phyloP scores from a whole-genome alignment of 2,888 invertebrate genomes.

The Bembecia ichneumoniformis region DNA sequence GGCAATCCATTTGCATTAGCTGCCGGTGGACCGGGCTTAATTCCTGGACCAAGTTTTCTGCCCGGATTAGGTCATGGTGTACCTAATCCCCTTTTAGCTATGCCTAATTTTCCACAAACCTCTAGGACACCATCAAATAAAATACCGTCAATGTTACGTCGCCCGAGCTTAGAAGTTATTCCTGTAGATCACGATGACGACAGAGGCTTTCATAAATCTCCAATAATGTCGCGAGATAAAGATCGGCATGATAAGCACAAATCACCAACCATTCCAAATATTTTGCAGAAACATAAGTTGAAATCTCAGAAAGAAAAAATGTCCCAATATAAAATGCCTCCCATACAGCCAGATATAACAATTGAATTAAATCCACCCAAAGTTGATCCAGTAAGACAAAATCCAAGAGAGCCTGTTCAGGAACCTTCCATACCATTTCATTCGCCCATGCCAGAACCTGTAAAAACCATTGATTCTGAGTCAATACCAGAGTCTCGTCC shows the following conservation, averaged over 20 bases:
- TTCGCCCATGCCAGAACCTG: slow-evolving; percentile 19
- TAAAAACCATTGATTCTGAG: slow-evolving; percentile 17
- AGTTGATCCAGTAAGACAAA: slow-evolving; percentile 37
- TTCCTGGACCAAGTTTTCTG: slow-evolving; percentile 68
- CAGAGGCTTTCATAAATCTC: slow-evolving; percentile 46
- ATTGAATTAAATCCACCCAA: slow-evolving; percentile 71
- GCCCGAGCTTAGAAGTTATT: slow-evolving; percentile 71
- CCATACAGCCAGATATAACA: slow-evolving; percentile 71
- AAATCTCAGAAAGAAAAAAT: slow-evolving; percentile 62
- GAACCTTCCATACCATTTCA: slow-evolving; percentile 27
- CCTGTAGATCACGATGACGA: slow-evolving; percentile 66
- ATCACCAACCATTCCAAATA: slow-evolving; percentile 63
- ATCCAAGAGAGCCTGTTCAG: slow-evolving; percentile 22
- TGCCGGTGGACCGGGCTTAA: slow-evolving; percentile 74
- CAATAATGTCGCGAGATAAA: slow-evolving; percentile 43
- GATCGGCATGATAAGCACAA: slow-evolving; percentile 64
- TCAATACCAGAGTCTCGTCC: slow-evolving; percentile 27
- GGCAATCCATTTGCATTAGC: slow-evolving; percentile 68
- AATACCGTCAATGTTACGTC: slow-evolving; percentile 72
- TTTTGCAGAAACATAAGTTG: slow-evolving; percentile 57
- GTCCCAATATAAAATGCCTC: slow-evolving; percentile 61
- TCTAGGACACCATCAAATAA: slow-evolving; percentile 72
- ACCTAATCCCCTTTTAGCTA: slow-evolving; percentile 64
- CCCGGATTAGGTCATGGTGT: slow-evolving; percentile 47
- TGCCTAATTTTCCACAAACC: slow-evolving; percentile 70